Evolutionary conservation across 2,888 invertebrate genomes (phyloP), one percentile per base, ranked within the genome.

Genomic region (Trilocha varians): DNA sequence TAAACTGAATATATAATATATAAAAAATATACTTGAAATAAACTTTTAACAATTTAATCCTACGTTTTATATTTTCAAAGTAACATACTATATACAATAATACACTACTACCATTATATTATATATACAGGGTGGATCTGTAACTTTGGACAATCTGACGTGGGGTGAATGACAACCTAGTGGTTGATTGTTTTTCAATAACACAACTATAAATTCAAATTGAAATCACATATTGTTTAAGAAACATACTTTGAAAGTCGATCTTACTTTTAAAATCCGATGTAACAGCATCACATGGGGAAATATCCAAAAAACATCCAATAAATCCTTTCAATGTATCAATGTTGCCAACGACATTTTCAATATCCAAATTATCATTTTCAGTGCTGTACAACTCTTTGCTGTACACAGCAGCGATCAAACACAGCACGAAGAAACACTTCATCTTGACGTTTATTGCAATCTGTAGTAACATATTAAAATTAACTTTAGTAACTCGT

Each of bases 201-300:
- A n/a, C n/a, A n/a, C n/a, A n/a, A n/a, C n/a, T n/a, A n/a, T 25
- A 25, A 25, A 25, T 9, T 3, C 25, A 9, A 25, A 25, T 6
- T 9, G 25, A 9, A 25, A 1, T 25, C 8, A 9, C 11, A 9
- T 25, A 25, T 9, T 4, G 6, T 6, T 25, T 25, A 25, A 25
- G 6, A 9, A 2, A 9, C 2, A 25, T 25, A 4, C 8, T 6
- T 11, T 25, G 11, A 3, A 13, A 18, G 17, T 38, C 13, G 17
- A 40, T 65, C 78, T 69, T 52, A 80, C 80, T 73, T 59, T 76
- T 79, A 45, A 78, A 78, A 43, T 60, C 59, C 3, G 41, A 49
- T 36, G 62, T 40, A 0, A 66, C 47, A 0, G 51, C 54, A 14
- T 62, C 40, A 43, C 82, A 84, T 0, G 46, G 6, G 2, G 45